Percentiles rank a stretch among this genome's conserved stretches.
phyloP scores from a whole-genome alignment of 2,797 vertebrate species.

The Glossophaga mutica region DNA sequence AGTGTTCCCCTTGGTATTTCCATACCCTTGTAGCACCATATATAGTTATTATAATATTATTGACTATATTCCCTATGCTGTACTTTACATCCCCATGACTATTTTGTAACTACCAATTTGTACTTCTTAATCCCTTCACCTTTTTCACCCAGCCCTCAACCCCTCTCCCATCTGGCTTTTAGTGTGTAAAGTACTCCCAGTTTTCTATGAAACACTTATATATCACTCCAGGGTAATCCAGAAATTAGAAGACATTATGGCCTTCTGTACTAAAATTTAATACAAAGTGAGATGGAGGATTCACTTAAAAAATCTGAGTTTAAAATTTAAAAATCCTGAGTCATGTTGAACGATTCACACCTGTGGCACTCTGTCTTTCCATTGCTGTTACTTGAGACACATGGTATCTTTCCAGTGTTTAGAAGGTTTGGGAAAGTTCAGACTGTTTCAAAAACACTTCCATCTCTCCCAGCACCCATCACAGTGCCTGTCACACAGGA shows the following conservation, averaged over 20 bases:
- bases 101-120: not conserved
- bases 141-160: not conserved
- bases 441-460: not conserved
- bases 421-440: not conserved
- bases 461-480: not conserved
- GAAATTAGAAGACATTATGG: not conserved
- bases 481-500: not conserved
- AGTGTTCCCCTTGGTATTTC: not conserved
- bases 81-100: not conserved
- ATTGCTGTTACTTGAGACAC: not conserved
- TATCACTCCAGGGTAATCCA: not conserved
- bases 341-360: not conserved
- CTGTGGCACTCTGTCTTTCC: not conserved
- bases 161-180: not conserved
- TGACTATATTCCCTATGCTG: not conserved
- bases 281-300: not conserved
- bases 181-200: not conserved
- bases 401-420: not conserved
- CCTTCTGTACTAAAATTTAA: not conserved
- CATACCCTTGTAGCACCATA: not conserved
- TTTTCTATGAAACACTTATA: not conserved
- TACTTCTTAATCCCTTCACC: not conserved
- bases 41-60: not conserved
- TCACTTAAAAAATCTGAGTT: not conserved
- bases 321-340: not conserved